phyloP scores from a whole-genome alignment of 1,140 invertebrate genomes.

The Lepeophtheirus salmonis region DNA sequence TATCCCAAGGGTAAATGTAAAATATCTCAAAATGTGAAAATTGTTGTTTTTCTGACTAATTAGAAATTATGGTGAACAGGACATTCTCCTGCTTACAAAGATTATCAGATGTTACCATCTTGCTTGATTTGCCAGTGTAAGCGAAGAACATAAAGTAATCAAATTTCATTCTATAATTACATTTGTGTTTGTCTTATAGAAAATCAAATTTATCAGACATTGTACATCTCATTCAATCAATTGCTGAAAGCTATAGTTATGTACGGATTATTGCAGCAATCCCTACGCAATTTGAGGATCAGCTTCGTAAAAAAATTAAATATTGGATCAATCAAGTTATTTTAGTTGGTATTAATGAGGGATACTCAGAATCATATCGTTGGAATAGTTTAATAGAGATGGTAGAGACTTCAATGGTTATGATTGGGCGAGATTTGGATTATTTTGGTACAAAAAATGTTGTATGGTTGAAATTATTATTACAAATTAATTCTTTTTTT shows the following conservation, averaged over 20 bases:
- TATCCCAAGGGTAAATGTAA: not conserved
- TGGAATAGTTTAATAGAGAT: not conserved
- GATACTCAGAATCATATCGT: not conserved
- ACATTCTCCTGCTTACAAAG: too few species aligned
- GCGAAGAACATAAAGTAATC: too few species aligned
- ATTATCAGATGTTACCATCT: not conserved
- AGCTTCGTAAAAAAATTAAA: not conserved
- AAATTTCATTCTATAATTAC: too few species aligned
- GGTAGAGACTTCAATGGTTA: not conserved
- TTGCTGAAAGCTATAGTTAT: not conserved
- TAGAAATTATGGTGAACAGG: too few species aligned
- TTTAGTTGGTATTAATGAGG: not conserved
- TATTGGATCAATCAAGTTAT: not conserved
- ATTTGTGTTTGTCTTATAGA: too few species aligned
- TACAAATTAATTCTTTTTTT: not conserved
- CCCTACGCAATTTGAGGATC: not conserved
- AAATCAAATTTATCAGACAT: too few species aligned
- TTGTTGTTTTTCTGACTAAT: too few species aligned
- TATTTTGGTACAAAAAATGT: not conserved
- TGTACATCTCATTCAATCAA: not conserved
- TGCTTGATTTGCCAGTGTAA: not conserved
- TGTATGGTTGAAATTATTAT: not conserved
- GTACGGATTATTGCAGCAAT: not conserved
- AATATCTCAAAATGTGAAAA: too few species aligned
- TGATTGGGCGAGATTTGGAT: not conserved